A percentile compares a stretch with the other conserved stretches of the same genome.
Evolutionary conservation across 2,888 invertebrate species (phyloP).

Genomic region (Drosophila emarginata): DNA sequence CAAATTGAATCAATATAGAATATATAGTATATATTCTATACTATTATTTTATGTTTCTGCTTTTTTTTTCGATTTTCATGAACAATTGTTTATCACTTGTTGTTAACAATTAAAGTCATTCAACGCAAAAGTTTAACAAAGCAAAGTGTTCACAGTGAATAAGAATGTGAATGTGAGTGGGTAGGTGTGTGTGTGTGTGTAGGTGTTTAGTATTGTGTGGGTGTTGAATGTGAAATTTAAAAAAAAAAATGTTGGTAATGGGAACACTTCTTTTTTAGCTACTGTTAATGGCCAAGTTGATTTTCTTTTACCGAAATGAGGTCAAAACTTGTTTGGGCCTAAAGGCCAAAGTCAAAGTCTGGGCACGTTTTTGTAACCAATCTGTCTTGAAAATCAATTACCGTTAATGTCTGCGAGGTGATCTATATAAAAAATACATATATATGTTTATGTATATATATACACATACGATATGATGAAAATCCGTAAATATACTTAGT

Average conservation of each 20-base stretch:
- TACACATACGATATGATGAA: background rate
- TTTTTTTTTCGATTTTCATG: background rate
- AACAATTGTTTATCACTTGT: conserved; percentile 45
- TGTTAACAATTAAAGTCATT: conserved; percentile 48
- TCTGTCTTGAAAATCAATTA: conserved; percentile 66
- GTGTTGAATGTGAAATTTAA: background rate
- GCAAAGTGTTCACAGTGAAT: conserved; percentile 5
- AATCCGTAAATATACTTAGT: conserved; percentile 33
- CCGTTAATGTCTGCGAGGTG: conserved; percentile 52
- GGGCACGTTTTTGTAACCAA: conserved; percentile 67
- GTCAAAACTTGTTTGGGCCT: conserved; percentile 37
- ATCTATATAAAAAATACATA: conserved; percentile 11
- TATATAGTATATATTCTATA: conserved; percentile 18
- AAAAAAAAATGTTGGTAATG: background rate
- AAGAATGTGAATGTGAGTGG: background rate
- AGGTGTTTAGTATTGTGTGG: background rate
- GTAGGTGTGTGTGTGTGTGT: background rate
- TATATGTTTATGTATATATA: conserved; percentile 43
- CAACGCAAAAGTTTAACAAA: conserved; percentile 35
- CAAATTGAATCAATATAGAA: conserved; percentile 28
- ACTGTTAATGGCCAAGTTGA: conserved; percentile 6
- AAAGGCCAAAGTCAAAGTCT: conserved; percentile 51
- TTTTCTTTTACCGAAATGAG: conserved; percentile 48
- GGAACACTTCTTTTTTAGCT: conserved; percentile 1
- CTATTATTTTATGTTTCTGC: conserved; percentile 18